Evolutionary conservation across 2,797 vertebrate genomes (phyloP).

Genomic region (Microchirus variegatus): DNA sequence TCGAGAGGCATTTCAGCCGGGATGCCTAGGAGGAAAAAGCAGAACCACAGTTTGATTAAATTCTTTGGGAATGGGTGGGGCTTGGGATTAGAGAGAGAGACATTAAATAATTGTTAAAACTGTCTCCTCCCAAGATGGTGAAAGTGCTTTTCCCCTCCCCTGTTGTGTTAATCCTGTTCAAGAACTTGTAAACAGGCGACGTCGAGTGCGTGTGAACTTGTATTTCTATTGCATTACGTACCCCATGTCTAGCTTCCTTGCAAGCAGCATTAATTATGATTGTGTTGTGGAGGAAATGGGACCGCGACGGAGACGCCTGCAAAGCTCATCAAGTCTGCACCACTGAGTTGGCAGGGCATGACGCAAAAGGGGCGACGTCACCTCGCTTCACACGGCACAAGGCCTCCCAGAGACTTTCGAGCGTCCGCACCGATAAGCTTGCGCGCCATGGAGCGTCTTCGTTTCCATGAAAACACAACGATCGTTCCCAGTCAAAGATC

Average conservation of each 20-base stretch:
- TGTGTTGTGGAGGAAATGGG: conserved; percentile 47
- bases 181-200: conserved; percentile 56
- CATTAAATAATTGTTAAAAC: conserved; percentile 33
- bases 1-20: conserved; percentile 14
- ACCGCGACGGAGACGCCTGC: conserved; percentile 34
- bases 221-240: conserved; percentile 59
- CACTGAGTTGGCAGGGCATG: conserved; percentile 8
- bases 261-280: conserved; percentile 57
- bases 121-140: conserved; percentile 31
- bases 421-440: conserved; percentile 11
- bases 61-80: background rate
- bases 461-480: conserved; percentile 27
- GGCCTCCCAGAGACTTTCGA: conserved; percentile 29
- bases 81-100: conserved; percentile 12
- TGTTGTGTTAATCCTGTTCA: conserved; percentile 65
- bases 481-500: background rate
- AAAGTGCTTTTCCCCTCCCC: conserved; percentile 27
- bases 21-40: conserved; percentile 30
- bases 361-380: conserved; percentile 11
- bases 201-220: conserved; percentile 15
- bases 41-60: background rate
- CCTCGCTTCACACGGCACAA: conserved; percentile 14
- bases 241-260: conserved; percentile 74
- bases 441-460: conserved; percentile 21
- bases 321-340: conserved; percentile 39